phyloP scores from a whole-genome alignment of 2,113 vertebrate genomes.

The Gymnarchus niloticus region DNA sequence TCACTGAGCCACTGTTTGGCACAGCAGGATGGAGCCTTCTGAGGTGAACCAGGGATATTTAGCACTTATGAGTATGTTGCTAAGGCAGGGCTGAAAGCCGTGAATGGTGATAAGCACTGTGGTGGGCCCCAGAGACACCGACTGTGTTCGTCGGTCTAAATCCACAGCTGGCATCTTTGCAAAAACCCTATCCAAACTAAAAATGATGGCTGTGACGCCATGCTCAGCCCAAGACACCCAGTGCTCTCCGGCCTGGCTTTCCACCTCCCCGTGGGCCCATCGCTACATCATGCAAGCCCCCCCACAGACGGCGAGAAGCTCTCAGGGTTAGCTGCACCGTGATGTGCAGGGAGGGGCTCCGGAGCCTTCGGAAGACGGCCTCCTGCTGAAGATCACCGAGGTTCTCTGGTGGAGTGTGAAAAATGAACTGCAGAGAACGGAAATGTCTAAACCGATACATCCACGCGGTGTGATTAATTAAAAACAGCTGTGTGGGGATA shows the following conservation, averaged over 20 bases:
- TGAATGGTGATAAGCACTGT: too few species aligned
- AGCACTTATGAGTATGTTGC: neutral
- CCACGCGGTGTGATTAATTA: neutral
- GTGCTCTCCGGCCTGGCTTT: neutral
- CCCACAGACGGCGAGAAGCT: neutral
- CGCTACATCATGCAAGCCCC: neutral
- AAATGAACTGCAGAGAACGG: neutral
- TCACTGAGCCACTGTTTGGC: neutral
- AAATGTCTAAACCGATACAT: neutral
- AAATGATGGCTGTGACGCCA: neutral
- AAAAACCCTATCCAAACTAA: slow-evolving; percentile 13
- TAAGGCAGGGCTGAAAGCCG: neutral
- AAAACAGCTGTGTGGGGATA: slow-evolving; percentile 30
- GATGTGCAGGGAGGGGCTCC: neutral
- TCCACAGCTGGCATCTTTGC: neutral
- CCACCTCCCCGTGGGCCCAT: neutral
- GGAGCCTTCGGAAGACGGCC: neutral
- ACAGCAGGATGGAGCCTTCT: neutral
- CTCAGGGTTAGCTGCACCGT: neutral
- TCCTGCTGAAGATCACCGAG: neutral
- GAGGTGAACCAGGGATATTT: neutral
- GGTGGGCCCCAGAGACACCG: neutral
- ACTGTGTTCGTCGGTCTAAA: neutral
- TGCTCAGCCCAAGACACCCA: neutral
- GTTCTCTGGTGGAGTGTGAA: neutral